phyloP scores from a whole-genome alignment of 64 coral and sea anemone genomes.

The Cladopsammia gracilis region DNA sequence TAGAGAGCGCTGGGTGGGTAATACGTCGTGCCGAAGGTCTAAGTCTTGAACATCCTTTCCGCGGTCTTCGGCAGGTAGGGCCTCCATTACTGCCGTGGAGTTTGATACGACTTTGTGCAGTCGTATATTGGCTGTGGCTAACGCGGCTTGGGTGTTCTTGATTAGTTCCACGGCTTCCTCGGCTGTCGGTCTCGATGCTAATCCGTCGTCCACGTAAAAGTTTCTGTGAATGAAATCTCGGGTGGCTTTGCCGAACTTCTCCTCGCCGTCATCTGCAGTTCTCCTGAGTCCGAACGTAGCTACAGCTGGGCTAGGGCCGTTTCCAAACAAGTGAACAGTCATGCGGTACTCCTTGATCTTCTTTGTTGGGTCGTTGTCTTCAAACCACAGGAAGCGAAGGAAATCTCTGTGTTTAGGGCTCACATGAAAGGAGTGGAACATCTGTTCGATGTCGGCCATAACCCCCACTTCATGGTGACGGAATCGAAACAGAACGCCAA shows the following conservation, averaged over 20 bases:
- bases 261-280: constrained; percentile 42
- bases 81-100: constrained; percentile 13
- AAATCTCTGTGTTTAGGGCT: constrained; percentile 9
- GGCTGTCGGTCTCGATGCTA: constrained; percentile 5
- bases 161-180: constrained; percentile 5
- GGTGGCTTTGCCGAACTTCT: not conserved
- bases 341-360: not conserved
- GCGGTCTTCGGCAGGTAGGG: constrained; percentile 28
- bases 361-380: not conserved
- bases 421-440: constrained; percentile 56
- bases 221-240: constrained; percentile 20
- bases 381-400: constrained; percentile 32
- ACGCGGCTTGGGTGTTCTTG: not conserved
- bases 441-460: constrained; percentile 59
- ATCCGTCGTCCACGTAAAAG: constrained; percentile 44
- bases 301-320: constrained; percentile 40
- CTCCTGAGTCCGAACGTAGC: constrained; percentile 27
- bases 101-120: constrained; percentile 66
- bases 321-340: constrained; percentile 33
- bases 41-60: constrained; percentile 21
- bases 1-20: constrained; percentile 17
- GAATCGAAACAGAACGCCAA: not conserved
- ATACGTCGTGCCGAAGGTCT: constrained; percentile 14
- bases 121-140: constrained; percentile 38
- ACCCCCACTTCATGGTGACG: not conserved